These are phyloP conservation scores for Zaprionus lineosus DNA, from an alignment of 2,888 invertebrate genomes.

Conservation along the genomic window DNA sequence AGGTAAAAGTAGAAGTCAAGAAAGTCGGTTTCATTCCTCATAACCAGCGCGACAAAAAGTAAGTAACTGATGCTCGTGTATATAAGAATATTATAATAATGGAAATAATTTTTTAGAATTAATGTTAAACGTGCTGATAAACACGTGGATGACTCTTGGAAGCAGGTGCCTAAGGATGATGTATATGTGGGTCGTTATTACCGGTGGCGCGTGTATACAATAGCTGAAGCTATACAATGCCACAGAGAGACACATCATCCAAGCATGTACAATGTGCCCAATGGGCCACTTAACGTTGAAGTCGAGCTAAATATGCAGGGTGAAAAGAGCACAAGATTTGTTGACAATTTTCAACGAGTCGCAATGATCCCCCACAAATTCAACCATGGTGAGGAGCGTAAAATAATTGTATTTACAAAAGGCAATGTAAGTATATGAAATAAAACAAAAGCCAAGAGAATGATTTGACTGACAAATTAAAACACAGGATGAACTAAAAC, in stretches of 20 bases:
- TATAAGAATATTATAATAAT: not conserved
- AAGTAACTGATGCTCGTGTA: conserved; percentile 48
- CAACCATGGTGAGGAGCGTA: conserved; percentile 87
- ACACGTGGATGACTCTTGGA: conserved; percentile 86
- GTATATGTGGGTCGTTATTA: conserved; percentile 85
- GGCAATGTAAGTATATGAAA: conserved; percentile 81
- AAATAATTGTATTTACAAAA: conserved; percentile 90
- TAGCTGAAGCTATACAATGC: conserved; percentile 89
- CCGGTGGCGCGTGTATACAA: conserved; percentile 86
- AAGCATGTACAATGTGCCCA: conserved; percentile 90
- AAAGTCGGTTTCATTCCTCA: conserved; percentile 90
- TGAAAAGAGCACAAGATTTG: conserved; percentile 84
- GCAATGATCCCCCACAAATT: conserved; percentile 88
- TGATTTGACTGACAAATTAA: not conserved
- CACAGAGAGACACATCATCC: conserved; percentile 93
- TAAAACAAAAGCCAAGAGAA: not conserved
- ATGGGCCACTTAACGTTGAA: conserved; percentile 87
- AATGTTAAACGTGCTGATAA: conserved; percentile 83
- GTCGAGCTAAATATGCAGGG: conserved; percentile 91
- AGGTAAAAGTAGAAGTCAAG: conserved; percentile 89
- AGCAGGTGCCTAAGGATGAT: conserved; percentile 86
- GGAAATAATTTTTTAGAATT: conserved; percentile 78
- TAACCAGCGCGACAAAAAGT: conserved; percentile 86
- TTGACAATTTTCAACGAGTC: conserved; percentile 88
- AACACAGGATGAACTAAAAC: conserved; percentile 81